Percentiles rank a stretch among this genome's conserved stretches.
Conservation (phyloP, 1,140 invertebrate genomes). For the Drosophila asahinai region DNA sequence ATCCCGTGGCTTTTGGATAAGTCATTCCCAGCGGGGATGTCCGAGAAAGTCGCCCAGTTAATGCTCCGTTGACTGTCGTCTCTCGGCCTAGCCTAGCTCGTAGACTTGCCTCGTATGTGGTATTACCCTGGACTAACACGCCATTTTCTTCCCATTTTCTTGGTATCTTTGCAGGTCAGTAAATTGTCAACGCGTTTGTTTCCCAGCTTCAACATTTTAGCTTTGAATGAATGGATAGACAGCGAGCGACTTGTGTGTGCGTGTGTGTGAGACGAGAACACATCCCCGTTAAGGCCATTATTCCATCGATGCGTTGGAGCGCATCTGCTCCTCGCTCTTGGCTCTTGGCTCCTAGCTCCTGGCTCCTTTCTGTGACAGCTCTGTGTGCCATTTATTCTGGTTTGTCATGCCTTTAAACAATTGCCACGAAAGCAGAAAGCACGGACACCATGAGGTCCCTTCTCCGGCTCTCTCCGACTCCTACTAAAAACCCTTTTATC, state of each 20-base stretch:
- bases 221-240: constrained; percentile 20
- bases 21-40: constrained; percentile 18
- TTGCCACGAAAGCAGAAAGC: constrained; percentile 22
- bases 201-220: constrained; percentile 21
- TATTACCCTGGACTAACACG: constrained; percentile 32
- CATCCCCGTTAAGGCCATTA: constrained; percentile 30
- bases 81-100: not conserved
- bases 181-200: constrained; percentile 30
- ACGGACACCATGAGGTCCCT: constrained; percentile 9
- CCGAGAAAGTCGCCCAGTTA: constrained; percentile 10
- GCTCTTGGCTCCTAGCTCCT: not conserved
- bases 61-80: constrained; percentile 2
- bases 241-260: not conserved
- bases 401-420: constrained; percentile 63
- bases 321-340: not conserved
- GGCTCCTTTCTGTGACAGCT: constrained; percentile 18
- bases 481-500: constrained; percentile 18
- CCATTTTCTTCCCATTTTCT: constrained; percentile 20
- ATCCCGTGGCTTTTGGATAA: constrained; percentile 24
- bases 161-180: constrained; percentile 61
- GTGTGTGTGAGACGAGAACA: not conserved
- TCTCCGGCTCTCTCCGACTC: not conserved
- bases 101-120: constrained; percentile 7
- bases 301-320: constrained; percentile 19
- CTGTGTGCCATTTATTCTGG: constrained; percentile 51